Evolutionary conservation across 2,113 vertebrate species (phyloP), one percentile per base, ranked within the genome.

Genomic region (Rhynchomys soricoides): DNA sequence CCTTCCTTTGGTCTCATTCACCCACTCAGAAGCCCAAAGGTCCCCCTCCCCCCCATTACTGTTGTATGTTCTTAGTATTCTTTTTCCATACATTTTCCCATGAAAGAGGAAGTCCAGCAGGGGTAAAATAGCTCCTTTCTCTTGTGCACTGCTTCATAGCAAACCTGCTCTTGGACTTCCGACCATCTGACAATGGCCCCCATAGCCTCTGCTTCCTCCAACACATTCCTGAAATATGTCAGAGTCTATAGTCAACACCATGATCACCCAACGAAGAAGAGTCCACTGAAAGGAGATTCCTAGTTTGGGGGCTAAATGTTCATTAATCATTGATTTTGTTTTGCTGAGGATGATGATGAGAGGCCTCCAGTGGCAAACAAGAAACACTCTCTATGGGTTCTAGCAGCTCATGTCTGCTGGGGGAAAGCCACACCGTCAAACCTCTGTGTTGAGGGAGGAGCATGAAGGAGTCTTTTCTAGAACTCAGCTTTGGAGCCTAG

Each of bases 241-340:
- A 89, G 52, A 82, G 21, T 66, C 48, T 12, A 95, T 21, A 93
- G 88, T 89, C 89, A 75, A 52, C 15, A 16, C n/a, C n/a, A 34
- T 83, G 48, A 88, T 89, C 68, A 55, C 31, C 16, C n/a, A 62
- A 40, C 70, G 86, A 93, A 68, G 73, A 77, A 64, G 75, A 87
- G 7, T 66, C 40, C 66, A 55, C 37, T 57, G 64, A 83, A 81
- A 88, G 70, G 79, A 93, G 79, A 87, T 59, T 31, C 16, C 24
- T 15, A 93, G 48, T 59, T 50, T 85, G 52, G 86, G 29, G 22
- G 9, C 45, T 94, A 91, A 92, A 55, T 89, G 4, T 59, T 55
- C 64, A 31, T 92, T 59, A 75, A n/a, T 40, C 17, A 83, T 43
- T 82, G 52, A 77, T 78, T 95, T 74, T 64, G 52, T 90, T 91